Evolutionary conservation across 2,888 invertebrate species (phyloP), one percentile per base, ranked within the genome.

Genomic region (Choreutis nemorana): DNA sequence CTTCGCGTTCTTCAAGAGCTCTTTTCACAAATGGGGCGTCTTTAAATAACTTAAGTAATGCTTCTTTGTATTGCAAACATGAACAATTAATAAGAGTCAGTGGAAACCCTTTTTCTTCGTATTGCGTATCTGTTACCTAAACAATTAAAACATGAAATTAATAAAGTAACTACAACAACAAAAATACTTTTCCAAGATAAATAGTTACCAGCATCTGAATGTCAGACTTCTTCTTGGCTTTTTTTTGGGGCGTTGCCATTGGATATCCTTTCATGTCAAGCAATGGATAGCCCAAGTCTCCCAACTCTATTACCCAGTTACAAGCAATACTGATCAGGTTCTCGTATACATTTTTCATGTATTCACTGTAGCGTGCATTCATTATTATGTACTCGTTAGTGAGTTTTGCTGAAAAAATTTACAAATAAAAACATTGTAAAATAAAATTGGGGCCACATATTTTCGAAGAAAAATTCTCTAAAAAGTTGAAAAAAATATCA

Each of bases 51-150:
- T 55, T 37, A 1, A 61, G 42, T 23, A 78, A 32, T 14, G 62
- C 65, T 3, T 53, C 32, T 39, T 66, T 75, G 32, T 68, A 71
- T 20, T 45, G 42, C 4, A 50, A 13, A 42, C 71, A 72, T 2
- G 72, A 63, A 16, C 60, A 60, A 47, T 48, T 60, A 24, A 78
- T 45, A 3, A 77, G 29, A 2, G 71, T 72, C 29, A 78, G 26
- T 10, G 75, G 73, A 34, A 78, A 78, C 0, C 78, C 78, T 43
- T 72, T 55, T 2, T 66, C 64, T n/a, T n/a, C n/a, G n/a, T n/a
- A n/a, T n/a, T n/a, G n/a, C n/a, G n/a, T n/a, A n/a, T n/a, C n/a
- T n/a, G n/a, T n/a, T n/a, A n/a, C n/a, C n/a, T 1, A 37, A 29
- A 3, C 54, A 42, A 39, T 40, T 50, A 2, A 50, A 3, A 40